A percentile compares a stretch with the other conserved stretches of the same genome.
Evolutionary conservation across 1,140 invertebrate species (phyloP).

Genomic region (Saxidomus purpurata): DNA sequence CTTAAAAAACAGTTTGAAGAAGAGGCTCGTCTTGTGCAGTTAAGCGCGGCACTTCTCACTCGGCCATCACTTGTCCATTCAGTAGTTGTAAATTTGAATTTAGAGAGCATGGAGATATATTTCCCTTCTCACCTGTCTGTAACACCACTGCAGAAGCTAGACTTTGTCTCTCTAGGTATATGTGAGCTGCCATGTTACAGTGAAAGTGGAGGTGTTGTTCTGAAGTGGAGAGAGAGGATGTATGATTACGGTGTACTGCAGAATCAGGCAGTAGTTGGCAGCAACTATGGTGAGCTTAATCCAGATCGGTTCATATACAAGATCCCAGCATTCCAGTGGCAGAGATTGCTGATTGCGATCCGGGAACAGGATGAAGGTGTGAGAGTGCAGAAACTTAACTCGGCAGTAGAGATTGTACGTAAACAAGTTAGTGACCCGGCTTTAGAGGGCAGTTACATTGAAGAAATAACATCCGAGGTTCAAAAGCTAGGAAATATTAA

Average conservation of each 20-base stretch:
- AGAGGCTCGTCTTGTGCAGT: slow-evolving; percentile 63
- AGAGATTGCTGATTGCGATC: slow-evolving; percentile 77
- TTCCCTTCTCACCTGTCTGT: slow-evolving; percentile 69
- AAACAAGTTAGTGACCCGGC: slow-evolving; percentile 68
- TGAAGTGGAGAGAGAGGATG: slow-evolving; percentile 78
- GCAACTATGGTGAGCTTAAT: slow-evolving; percentile 72
- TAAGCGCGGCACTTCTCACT: slow-evolving; percentile 70
- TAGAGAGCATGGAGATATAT: slow-evolving; percentile 67
- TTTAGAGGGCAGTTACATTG: slow-evolving; percentile 56
- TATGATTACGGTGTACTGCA: slow-evolving; percentile 71
- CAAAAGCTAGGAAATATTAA: slow-evolving; percentile 70
- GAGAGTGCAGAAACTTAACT: slow-evolving; percentile 67
- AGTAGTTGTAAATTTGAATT: slow-evolving; percentile 74
- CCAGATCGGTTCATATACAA: slow-evolving; percentile 77
- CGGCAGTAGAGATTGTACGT: slow-evolving; percentile 65
- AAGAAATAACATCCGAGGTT: slow-evolving; percentile 79
- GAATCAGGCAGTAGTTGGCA: slow-evolving; percentile 10
- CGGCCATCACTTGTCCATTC: slow-evolving; percentile 71
- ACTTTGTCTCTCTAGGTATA: slow-evolving; percentile 62
- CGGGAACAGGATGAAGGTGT: slow-evolving; percentile 71
- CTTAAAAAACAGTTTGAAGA: slow-evolving; percentile 67
- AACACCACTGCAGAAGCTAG: slow-evolving; percentile 57
- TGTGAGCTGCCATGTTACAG: slow-evolving; percentile 47
- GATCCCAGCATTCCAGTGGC: slow-evolving; percentile 81
- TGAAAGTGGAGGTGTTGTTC: slow-evolving; percentile 57